Conservation (phyloP, 2,113 vertebrate species). For the Dendropsophus ebraccatus region DNA sequence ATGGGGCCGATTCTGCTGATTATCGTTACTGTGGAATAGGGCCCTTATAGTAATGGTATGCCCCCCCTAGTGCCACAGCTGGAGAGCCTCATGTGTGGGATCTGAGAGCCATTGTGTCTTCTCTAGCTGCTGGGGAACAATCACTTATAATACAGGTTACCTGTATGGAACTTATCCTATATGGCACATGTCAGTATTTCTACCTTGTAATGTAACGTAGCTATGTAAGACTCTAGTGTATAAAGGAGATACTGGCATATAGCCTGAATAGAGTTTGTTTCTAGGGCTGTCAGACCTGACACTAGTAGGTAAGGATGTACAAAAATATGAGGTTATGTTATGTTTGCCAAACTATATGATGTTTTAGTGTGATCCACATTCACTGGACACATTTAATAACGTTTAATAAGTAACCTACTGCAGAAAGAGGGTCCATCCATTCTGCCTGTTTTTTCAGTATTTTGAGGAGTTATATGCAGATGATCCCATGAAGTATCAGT, state of each 20-base stretch:
- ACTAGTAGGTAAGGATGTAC: neutral
- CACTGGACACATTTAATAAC: neutral
- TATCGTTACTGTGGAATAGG: too few species aligned
- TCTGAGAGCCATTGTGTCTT: neutral
- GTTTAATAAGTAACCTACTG: conserved; percentile 1
- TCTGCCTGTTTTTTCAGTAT: conserved; percentile 86
- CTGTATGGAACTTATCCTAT: too few species aligned
- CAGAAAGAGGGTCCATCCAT: conserved; percentile 59
- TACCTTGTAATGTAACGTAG: neutral
- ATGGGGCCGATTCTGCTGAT: too few species aligned
- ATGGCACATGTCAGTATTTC: neutral
- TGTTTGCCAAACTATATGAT: neutral
- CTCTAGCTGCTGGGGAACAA: neutral
- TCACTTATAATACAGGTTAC: too few species aligned
- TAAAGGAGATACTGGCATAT: neutral
- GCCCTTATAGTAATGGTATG: neutral
- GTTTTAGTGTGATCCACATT: neutral
- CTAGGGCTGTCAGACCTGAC: neutral
- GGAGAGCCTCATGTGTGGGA: neutral
- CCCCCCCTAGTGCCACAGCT: neutral
- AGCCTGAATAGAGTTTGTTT: neutral
- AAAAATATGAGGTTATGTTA: neutral
- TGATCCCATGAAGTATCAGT: conserved; percentile 90
- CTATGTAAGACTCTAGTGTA: neutral
- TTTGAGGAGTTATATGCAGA: conserved; percentile 94